Evolutionary conservation across 2,113 vertebrate species (phyloP).

Genomic region (Nerophis lumbriciformis): DNA sequence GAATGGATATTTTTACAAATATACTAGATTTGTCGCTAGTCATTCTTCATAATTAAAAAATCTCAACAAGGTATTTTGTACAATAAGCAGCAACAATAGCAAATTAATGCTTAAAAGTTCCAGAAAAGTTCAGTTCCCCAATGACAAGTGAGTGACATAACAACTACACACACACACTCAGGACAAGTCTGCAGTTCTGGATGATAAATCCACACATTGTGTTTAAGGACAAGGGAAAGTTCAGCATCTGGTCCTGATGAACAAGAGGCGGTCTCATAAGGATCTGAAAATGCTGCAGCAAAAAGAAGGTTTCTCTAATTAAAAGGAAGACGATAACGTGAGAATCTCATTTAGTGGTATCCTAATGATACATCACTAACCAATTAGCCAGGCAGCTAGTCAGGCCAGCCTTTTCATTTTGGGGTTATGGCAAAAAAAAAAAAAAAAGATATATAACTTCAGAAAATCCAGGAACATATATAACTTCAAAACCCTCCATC

Average conservation of each 20-base stretch:
- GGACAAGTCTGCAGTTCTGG: constrained; percentile 1
- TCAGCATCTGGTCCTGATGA: constrained; percentile 51
- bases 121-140: neutral
- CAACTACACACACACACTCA: constrained; percentile 3
- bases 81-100: no score
- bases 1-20: no score
- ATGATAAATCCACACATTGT: neutral
- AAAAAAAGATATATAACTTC: no score
- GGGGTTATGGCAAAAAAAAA: neutral
- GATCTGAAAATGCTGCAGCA: constrained; percentile 28
- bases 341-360: constrained; percentile 34
- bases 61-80: no score
- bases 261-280: constrained; percentile 34
- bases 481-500: no score
- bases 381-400: constrained; percentile 39
- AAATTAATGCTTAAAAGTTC: neutral
- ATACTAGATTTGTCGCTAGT: no score
- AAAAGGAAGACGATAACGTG: constrained; percentile 42
- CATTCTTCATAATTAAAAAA: no score
- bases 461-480: no score
- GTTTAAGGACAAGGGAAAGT: constrained; percentile 23
- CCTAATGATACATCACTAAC: constrained; percentile 49
- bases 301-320: constrained; percentile 36
- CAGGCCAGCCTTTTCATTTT: constrained; percentile 2
- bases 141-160: no score